Evolutionary conservation across 1,140 invertebrate species (phyloP), one percentile per base, ranked within the genome.

Genomic region (Hyphantria cunea): DNA sequence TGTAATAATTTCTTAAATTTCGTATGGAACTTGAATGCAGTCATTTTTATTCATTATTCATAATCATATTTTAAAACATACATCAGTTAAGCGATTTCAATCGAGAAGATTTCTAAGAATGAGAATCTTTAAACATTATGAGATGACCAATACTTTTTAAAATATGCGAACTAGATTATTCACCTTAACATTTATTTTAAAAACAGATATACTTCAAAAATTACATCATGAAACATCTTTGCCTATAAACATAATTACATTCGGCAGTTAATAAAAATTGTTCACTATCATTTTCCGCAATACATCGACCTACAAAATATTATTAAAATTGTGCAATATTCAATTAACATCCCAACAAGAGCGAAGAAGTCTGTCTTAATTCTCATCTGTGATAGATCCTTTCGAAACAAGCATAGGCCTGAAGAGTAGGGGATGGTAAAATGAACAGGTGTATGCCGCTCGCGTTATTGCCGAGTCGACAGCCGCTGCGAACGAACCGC

Each of bases 371-470:
- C 61, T 62, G 72, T 80, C 74, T 82, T 77, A 72, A 60, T 70
- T 68, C 64, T 68, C 70, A 70, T 72, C 69, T 74, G 37, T 48
- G 37, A 44, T 45, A 49, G 56, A 78, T 87, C 87, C 87, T 90
- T 90, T 90, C 86, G 86, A 86, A 90, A 90, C 76, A 61, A 84
- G 84, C 78, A 85, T 80, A 83, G 82, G 78, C 63, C 70, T 58
- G 12, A 66, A 74, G 83, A 88, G 85, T 82, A 88, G 86, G 85
- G 83, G 83, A 81, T 81, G 81, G 87, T 90, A 88, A 90, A 90
- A 90, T 83, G 70, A 67, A 73, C 76, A 69, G 78, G 49, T 74
- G 68, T 59, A 70, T 72, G 78, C 72, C 70, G 74, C 66, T 48
- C 68, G 67, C 71, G 75, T 67, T 86, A 90, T 70, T 86, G 72